Percentiles rank a stretch among this genome's conserved stretches.
phyloP scores from a whole-genome alignment of 2,113 vertebrate species.

The Verasper variegatus region DNA sequence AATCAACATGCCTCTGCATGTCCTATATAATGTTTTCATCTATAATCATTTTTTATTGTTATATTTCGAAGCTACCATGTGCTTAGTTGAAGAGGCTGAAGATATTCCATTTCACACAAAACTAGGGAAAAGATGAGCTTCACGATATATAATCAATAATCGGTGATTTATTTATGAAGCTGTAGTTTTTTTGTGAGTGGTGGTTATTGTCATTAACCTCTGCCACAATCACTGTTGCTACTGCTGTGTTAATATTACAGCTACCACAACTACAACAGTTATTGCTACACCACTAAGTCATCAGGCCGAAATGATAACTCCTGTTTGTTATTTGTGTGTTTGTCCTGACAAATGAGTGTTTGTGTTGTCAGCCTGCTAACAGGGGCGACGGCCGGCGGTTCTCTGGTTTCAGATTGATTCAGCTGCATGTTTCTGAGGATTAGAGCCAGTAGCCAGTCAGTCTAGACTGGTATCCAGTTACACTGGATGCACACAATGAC shows the following conservation, averaged over 20 bases:
- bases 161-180: too few relatives aligned
- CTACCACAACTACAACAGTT: background rate
- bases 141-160: too few relatives aligned
- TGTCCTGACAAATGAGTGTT: slow-evolving; percentile 51
- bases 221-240: background rate
- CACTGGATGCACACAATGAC: slow-evolving; percentile 90
- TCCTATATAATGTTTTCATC: too few relatives aligned
- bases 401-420: slow-evolving; percentile 95
- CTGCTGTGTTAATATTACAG: background rate
- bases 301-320: background rate
- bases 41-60: too few relatives aligned
- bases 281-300: too few relatives aligned
- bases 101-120: too few relatives aligned
- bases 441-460: slow-evolving; percentile 93
- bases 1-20: too few relatives aligned
- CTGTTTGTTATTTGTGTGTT: slow-evolving; percentile 38
- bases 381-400: slow-evolving; percentile 51
- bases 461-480: slow-evolving; percentile 97
- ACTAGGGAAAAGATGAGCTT: too few relatives aligned
- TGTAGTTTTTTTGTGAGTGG: too few relatives aligned
- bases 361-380: slow-evolving; percentile 62
- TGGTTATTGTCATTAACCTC: too few relatives aligned
- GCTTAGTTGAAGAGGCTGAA: too few relatives aligned
- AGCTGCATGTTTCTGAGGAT: slow-evolving; percentile 93
- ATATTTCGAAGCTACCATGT: too few relatives aligned